Evolutionary conservation across 2,797 vertebrate genomes (phyloP).

Genomic region (Tamandua tetradactyla): DNA sequence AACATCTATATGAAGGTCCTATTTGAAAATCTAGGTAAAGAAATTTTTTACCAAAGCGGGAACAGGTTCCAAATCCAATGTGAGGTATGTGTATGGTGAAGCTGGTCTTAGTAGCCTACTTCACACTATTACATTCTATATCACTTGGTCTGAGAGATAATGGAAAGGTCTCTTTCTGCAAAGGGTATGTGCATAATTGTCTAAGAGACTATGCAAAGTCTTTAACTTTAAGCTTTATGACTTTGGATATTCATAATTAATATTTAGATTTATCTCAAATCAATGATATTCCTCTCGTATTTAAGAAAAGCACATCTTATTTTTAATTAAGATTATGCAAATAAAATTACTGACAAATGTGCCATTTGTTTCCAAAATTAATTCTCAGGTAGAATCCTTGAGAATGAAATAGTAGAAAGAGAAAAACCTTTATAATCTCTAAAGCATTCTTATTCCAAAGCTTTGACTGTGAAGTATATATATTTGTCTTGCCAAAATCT

Average conservation of each 20-base stretch:
- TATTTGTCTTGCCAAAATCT: constrained; percentile 3
- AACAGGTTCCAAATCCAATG: background rate
- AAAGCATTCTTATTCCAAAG: background rate
- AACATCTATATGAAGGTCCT: background rate
- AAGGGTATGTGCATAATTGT: background rate
- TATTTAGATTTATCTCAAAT: constrained; percentile 38
- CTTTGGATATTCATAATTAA: background rate
- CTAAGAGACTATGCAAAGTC: background rate
- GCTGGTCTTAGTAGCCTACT: background rate
- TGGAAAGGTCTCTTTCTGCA: background rate
- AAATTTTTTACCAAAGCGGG: constrained; percentile 21
- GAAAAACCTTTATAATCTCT: constrained; percentile 10
- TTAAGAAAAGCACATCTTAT: constrained; percentile 17
- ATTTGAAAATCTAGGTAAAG: constrained; percentile 27
- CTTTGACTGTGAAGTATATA: background rate
- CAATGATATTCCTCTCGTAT: background rate
- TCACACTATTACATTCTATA: background rate
- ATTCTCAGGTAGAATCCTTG: background rate
- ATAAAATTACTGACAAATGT: constrained; percentile 27
- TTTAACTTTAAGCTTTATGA: background rate
- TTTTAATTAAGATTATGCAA: constrained; percentile 55
- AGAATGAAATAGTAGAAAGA: constrained; percentile 16
- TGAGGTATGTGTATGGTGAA: background rate
- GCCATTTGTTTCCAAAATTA: constrained; percentile 23
- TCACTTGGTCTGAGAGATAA: background rate